Evolutionary conservation across 2,113 vertebrate species (phyloP), one percentile per base, ranked within the genome.

Genomic region (Myiagra hebetior): DNA sequence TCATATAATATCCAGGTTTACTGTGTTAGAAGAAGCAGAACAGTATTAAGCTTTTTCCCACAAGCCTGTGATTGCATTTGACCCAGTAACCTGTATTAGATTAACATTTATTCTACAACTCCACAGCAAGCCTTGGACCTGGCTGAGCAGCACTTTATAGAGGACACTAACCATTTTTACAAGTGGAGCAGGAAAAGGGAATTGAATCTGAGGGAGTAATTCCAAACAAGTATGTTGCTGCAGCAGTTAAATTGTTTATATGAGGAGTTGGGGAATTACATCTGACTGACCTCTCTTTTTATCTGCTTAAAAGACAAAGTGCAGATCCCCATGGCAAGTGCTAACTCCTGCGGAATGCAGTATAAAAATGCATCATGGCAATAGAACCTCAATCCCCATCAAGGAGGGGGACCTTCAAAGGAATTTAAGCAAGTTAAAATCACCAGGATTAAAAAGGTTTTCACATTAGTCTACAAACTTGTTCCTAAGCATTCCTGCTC

Each of bases 81-180:
- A 98, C 98, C 98, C 98, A 98, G 97, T 98, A 98, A 98, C 98
- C 98, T 98, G 98, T 98, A 98, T 98, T 98, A 98, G 98, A 98
- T 98, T 98, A 98, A 98, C 98, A 98, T 98, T 98, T 98, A 98
- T 98, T 98, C 98, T 98, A 98, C 98, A 98, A 98, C 97, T 96
- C 96, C 98, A 98, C 97, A 98, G 98, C 98, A 97, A 98, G 98
- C 97, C 96, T 97, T 96, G 98, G 97, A 98, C 98, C 97, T 97
- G 96, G 96, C 97, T 97, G 97, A 98, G 98, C 97, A 97, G 97
- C 97, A 97, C 97, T 98, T 98, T 98, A 98, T 98, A 97, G 97
- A 98, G 97, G 97, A 98, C 98, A 98, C 97, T 98, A 98, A 98
- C 98, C 97, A 98, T 98, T 98, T 98, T 98, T 98, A 98, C 98